Base-by-base conservation (phyloP, 2,113 vertebrate genomes). In the Caloenas nicobarica region DNA sequence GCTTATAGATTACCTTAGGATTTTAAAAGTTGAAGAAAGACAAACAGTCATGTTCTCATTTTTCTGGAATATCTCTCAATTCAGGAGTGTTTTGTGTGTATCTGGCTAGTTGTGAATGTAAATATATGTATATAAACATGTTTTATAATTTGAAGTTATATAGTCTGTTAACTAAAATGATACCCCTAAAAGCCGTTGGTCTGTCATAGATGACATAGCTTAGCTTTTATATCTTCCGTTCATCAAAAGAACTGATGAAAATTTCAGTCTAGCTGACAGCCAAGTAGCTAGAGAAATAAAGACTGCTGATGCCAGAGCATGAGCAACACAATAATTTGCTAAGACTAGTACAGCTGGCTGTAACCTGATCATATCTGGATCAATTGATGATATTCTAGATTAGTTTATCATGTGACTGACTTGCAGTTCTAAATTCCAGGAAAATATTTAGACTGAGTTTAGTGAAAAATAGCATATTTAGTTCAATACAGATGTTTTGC, bases 331-430 rank as follows among this genome's bases (percentile, higher is more conserved):
- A 95, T 98, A 93, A 98, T 98, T 98, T 97, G 96, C 81, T 89
- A 93, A 97, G 97, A 97, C 91, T 96, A 84, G 93, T 94, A 89
- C 93, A 91, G 61, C 91, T 98, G 93, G 94, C 96, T 97, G 97
- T 98, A 98, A 98, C 98, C 97, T 98, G 98, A 98, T 98, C 98
- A 97, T 98, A 98, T 98, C 98, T 98, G 98, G 97, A 98, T 98
- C 98, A 98, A 95, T 97, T 98, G 97, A 98, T 98, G 97, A 96
- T 97, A 97, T 98, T 98, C 97, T 98, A 96, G 98, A 98, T 98
- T 98, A 98, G 98, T 99, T 98, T 98, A 97, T 94, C 98, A 98
- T 98, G 95, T 98, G 97, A 98, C 98, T 98, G 98, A 98, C 98
- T 98, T 98, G 96, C 97, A 97, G 96, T 97, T 98, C 94, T 81